Percentiles rank a stretch among this genome's conserved stretches.
phyloP scores from a whole-genome alignment of 2,797 vertebrate species.

The Clarias laeviceps region DNA sequence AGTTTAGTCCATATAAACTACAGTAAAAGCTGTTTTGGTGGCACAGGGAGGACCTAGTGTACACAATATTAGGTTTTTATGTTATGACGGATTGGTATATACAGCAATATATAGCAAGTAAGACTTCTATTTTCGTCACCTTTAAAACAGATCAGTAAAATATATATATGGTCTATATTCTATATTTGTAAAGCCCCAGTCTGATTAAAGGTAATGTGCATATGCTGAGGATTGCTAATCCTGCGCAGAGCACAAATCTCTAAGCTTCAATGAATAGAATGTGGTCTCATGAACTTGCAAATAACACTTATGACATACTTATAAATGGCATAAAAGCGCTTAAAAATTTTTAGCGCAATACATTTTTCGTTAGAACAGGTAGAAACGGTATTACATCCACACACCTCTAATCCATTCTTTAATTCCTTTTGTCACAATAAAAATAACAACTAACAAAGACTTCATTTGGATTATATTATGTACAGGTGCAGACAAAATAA shows the following conservation, averaged over 20 bases:
- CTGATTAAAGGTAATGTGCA: neutral
- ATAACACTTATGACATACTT: neutral
- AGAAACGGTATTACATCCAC: slow-evolving; percentile 1
- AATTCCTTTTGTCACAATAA: slow-evolving; percentile 78
- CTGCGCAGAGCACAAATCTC: neutral
- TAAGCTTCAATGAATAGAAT: neutral
- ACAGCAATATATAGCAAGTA: neutral
- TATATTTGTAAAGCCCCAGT: neutral
- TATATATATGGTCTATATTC: too few relatives aligned
- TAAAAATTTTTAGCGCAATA: neutral
- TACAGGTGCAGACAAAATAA: slow-evolving; percentile 76
- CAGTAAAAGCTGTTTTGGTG: too few relatives aligned
- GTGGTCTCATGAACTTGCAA: neutral
- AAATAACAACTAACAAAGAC: slow-evolving; percentile 83
- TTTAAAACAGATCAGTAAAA: neutral
- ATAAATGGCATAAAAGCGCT: too few relatives aligned
- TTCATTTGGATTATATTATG: slow-evolving; percentile 74
- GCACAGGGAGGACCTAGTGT: too few relatives aligned
- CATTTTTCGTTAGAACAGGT: neutral
- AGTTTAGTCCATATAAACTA: too few relatives aligned
- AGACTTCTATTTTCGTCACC: neutral
- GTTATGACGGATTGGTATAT: too few relatives aligned
- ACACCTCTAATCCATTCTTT: slow-evolving; percentile 38
- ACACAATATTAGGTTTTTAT: too few relatives aligned
- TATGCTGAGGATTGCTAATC: neutral